phyloP scores from a whole-genome alignment of 2,797 vertebrate genomes.

The Acipenser ruthenus region DNA sequence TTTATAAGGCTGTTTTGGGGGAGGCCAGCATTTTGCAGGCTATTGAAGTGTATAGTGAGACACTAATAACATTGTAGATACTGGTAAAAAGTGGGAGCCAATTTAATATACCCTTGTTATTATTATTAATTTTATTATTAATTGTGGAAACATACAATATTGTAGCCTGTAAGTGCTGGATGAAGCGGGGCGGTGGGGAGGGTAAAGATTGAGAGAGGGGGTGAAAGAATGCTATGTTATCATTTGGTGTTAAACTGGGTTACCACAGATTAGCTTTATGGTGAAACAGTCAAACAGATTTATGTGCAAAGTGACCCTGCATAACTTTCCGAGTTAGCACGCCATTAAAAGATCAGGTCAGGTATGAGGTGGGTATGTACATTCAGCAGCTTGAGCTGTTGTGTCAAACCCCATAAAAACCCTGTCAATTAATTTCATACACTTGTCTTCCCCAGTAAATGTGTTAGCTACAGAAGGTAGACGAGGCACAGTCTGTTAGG shows the following conservation, averaged over 20 bases:
- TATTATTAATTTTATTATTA: no score
- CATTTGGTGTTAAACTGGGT: neutral
- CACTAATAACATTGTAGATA: no score
- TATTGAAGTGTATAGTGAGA: no score
- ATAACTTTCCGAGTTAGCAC: neutral
- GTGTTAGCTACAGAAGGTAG: neutral
- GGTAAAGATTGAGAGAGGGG: no score
- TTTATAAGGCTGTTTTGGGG: no score
- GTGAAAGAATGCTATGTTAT: no score
- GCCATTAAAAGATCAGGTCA: neutral
- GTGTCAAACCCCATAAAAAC: slow-evolving; percentile 6
- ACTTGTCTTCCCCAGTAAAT: slow-evolving; percentile 3
- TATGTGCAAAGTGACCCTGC: neutral
- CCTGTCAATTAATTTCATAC: neutral
- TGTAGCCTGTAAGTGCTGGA: no score
- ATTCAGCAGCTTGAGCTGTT: neutral
- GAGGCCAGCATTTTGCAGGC: no score
- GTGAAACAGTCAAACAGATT: neutral
- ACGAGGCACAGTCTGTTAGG: neutral
- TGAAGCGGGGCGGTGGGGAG: no score
- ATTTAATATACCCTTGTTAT: no score
- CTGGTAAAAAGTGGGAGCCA: no score
- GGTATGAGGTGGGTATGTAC: neutral
- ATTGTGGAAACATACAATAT: no score
- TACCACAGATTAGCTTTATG: slow-evolving; percentile 3